Evolutionary conservation across 2,797 vertebrate genomes (phyloP).

Genomic region (Acipenser transmontanus): DNA sequence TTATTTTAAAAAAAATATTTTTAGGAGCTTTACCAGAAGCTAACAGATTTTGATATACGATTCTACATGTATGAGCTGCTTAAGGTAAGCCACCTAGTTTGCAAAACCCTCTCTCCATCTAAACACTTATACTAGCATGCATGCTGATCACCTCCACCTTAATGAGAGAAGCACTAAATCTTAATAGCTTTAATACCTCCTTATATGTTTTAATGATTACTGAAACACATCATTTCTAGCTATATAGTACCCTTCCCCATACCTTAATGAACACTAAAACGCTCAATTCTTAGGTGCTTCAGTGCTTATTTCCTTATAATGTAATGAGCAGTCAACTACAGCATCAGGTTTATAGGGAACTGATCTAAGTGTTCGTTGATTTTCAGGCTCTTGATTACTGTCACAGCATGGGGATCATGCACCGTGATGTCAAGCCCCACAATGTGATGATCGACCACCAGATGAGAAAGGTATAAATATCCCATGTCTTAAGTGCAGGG

Average conservation of each 20-base stretch:
- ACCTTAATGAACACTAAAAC: too few relatives aligned
- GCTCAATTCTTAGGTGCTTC: too few relatives aligned
- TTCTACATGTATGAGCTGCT: slow-evolving; percentile 98
- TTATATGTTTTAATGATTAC: slow-evolving; percentile 7
- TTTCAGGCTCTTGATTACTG: slow-evolving; percentile 88
- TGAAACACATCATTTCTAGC: too few relatives aligned
- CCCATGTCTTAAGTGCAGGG: too few relatives aligned
- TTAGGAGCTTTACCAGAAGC: slow-evolving; percentile 96
- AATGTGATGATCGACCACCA: slow-evolving; percentile 96
- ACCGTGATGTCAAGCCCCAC: slow-evolving; percentile 89
- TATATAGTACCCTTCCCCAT: too few relatives aligned
- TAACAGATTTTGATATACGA: slow-evolving; percentile 95
- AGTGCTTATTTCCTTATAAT: background rate
- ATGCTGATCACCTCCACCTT: background rate
- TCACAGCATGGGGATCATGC: slow-evolving; percentile 96
- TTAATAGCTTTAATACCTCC: background rate
- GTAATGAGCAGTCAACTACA: background rate
- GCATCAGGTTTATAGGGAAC: background rate
- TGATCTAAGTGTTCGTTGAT: slow-evolving; percentile 3
- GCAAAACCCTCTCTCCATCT: too few relatives aligned
- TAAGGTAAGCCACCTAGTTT: slow-evolving; percentile 66
- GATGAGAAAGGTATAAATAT: slow-evolving; percentile 77
- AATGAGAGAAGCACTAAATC: background rate
- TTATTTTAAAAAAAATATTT: slow-evolving; percentile 26
- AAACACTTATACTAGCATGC: background rate